Evolutionary conservation across 1,140 invertebrate species (phyloP).

Genomic region (Mactra quadrangularis): DNA sequence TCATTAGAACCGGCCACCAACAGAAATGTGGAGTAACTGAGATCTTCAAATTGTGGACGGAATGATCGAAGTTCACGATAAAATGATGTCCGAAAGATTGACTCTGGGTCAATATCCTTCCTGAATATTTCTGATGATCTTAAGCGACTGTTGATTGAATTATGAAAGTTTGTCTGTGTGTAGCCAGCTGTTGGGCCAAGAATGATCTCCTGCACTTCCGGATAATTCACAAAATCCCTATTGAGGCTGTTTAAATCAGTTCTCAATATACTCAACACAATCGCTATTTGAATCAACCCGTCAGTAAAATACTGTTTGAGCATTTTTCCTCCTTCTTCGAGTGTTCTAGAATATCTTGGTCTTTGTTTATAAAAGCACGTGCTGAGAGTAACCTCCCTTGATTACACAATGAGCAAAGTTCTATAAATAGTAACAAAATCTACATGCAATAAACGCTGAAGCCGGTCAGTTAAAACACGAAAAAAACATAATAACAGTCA

Average conservation of each 20-base stretch:
- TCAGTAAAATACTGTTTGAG: conserved; percentile 85
- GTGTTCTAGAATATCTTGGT: conserved; percentile 2
- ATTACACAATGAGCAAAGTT: background rate
- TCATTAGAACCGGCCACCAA: conserved; percentile 8
- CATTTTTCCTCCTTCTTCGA: conserved; percentile 63
- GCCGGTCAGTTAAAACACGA: background rate
- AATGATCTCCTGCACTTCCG: conserved; percentile 81
- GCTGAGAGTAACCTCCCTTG: conserved; percentile 48
- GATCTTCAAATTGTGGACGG: conserved; percentile 86
- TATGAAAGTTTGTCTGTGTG: conserved; percentile 83
- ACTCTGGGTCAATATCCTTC: conserved; percentile 88
- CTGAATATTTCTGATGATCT: conserved; percentile 55
- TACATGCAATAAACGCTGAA: conserved; percentile 8
- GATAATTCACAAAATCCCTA: conserved; percentile 84
- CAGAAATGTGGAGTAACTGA: conserved; percentile 76
- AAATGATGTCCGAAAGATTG: conserved; percentile 83
- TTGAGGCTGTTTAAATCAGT: conserved; percentile 89
- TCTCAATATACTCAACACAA: conserved; percentile 90
- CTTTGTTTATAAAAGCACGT: conserved; percentile 25
- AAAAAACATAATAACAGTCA: conserved; percentile 6
- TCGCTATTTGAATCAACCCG: conserved; percentile 90
- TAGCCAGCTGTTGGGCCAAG: conserved; percentile 81
- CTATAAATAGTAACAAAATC: conserved; percentile 54
- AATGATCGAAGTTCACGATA: conserved; percentile 89
- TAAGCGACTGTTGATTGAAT: conserved; percentile 33